Conservation (phyloP, 1,140 invertebrate genomes). For the Araneus ventricosus region DNA sequence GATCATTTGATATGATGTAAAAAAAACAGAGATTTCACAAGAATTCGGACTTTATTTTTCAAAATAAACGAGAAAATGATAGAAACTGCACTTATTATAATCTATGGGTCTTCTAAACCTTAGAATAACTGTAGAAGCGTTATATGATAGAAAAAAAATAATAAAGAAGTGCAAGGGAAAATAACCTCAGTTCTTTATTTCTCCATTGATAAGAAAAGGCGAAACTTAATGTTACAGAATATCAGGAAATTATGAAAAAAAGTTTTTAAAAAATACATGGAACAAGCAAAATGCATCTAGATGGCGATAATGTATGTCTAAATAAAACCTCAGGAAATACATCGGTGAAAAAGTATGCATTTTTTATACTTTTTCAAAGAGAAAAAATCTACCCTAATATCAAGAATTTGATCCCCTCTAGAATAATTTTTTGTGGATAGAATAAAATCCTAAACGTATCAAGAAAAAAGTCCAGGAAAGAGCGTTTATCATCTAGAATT, state of each 20-base stretch:
- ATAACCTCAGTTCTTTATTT: background rate
- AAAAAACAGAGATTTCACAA: background rate
- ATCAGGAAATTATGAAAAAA: background rate
- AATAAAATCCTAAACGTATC: conserved; percentile 18
- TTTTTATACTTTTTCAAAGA: background rate
- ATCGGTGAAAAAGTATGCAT: background rate
- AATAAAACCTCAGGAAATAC: conserved; percentile 1
- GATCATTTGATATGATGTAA: background rate
- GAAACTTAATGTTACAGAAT: background rate
- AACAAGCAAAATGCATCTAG: background rate
- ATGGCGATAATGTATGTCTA: background rate
- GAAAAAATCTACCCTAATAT: background rate
- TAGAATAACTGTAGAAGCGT: background rate
- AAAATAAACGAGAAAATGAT: background rate
- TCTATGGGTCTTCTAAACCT: background rate
- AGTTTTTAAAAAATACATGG: background rate
- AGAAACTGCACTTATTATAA: background rate
- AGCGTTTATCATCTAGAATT: conserved; percentile 18
- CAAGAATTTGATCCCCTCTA: background rate
- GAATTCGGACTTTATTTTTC: no score
- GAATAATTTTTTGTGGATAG: conserved; percentile 3
- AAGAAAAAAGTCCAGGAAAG: background rate
- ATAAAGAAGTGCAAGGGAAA: background rate
- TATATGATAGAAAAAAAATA: background rate
- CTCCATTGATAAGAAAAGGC: background rate